A percentile compares a stretch with the other conserved stretches of the same genome.
phyloP scores from a whole-genome alignment of 1,140 invertebrate genomes.

The Liolophura sinensis region DNA sequence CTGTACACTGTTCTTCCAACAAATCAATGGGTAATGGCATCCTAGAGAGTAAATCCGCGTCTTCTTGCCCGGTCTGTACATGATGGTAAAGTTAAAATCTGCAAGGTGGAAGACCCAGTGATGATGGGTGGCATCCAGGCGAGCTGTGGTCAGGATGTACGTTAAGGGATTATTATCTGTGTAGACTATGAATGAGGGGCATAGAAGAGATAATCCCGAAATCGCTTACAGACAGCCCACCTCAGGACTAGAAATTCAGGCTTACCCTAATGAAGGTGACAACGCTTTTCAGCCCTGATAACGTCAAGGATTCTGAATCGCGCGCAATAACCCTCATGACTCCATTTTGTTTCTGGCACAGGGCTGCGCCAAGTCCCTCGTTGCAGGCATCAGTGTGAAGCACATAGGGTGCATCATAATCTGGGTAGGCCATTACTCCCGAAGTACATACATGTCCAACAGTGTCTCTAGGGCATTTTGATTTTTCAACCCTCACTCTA shows the following conservation, averaged over 20 bases:
- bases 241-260: constrained; percentile 25
- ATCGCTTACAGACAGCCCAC: constrained; percentile 15
- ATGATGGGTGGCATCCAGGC: constrained; percentile 14
- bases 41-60: constrained; percentile 6
- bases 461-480: constrained; percentile 10
- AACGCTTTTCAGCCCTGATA: constrained; percentile 19
- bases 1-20: constrained; percentile 3
- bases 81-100: constrained; percentile 6
- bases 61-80: constrained; percentile 10
- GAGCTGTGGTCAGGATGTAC: constrained; percentile 6
- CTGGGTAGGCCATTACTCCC: constrained; percentile 43
- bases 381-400: constrained; percentile 58
- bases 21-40: constrained; percentile 7
- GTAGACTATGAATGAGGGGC: constrained; percentile 12
- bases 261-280: constrained; percentile 19
- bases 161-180: constrained; percentile 17
- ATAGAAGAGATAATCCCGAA: constrained; percentile 16
- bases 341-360: constrained; percentile 48
- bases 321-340: constrained; percentile 28
- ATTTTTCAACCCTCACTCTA: constrained; percentile 13
- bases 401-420: constrained; percentile 50
- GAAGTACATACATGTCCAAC: constrained; percentile 28
- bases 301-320: constrained; percentile 20
- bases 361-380: constrained; percentile 53
- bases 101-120: constrained; percentile 12